Percentiles rank a stretch among this genome's conserved stretches.
These are phyloP conservation scores for Phaedon cochleariae DNA, from an alignment of 2,888 invertebrate species.

Conservation along the genomic window DNA sequence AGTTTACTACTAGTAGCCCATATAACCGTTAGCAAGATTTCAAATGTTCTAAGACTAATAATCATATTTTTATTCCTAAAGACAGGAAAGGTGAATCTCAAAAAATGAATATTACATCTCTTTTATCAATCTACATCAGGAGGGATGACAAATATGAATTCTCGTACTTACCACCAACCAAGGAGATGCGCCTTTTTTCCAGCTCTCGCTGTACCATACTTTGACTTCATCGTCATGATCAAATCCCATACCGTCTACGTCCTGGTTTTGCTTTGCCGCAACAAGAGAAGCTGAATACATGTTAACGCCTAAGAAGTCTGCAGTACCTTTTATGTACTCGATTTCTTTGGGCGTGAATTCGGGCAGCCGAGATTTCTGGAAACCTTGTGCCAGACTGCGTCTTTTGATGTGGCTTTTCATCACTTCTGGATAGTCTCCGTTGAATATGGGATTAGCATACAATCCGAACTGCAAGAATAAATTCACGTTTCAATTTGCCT, in stretches of 20 bases:
- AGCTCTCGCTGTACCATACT: slow-evolving; percentile 26
- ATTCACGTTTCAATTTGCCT: too few relatives aligned
- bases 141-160: too few relatives aligned
- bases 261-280: slow-evolving; percentile 39
- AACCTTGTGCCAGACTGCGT: slow-evolving; percentile 69
- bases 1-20: too few relatives aligned
- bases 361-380: slow-evolving; percentile 70
- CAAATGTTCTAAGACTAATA: too few relatives aligned
- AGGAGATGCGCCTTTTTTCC: slow-evolving; percentile 27
- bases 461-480: slow-evolving; percentile 33
- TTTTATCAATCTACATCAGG: too few relatives aligned
- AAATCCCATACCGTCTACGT: slow-evolving; percentile 11
- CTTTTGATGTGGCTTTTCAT: slow-evolving; percentile 69
- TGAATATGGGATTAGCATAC: slow-evolving; percentile 67
- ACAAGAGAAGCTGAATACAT: slow-evolving; percentile 72
- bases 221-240: slow-evolving; percentile 28
- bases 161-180: slow-evolving; percentile 26
- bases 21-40: too few relatives aligned
- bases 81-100: too few relatives aligned
- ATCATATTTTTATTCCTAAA: too few relatives aligned
- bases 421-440: slow-evolving; percentile 72
- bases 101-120: too few relatives aligned
- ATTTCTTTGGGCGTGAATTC: slow-evolving; percentile 69
- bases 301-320: slow-evolving; percentile 79
- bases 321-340: slow-evolving; percentile 68